Evolutionary conservation across 2,888 invertebrate genomes (phyloP).

Genomic region (Idaea aversata): DNA sequence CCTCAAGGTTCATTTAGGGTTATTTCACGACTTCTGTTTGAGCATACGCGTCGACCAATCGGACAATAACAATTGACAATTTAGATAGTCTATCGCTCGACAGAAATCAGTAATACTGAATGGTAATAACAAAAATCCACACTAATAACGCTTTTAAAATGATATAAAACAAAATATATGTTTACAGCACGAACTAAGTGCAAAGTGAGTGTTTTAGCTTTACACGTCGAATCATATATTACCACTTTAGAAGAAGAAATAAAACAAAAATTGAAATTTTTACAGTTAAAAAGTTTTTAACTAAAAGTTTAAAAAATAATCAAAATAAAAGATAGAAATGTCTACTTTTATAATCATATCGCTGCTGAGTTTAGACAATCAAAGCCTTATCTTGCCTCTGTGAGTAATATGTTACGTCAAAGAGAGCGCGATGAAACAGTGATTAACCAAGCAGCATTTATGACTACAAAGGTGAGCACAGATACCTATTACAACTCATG

Average conservation of each 20-base stretch:
- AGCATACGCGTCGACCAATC: constrained; percentile 58
- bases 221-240: constrained; percentile 65
- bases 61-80: constrained; percentile 21
- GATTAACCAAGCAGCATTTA: neutral
- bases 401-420: too few relatives aligned
- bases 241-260: constrained; percentile 11
- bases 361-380: neutral
- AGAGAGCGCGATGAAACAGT: neutral
- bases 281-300: neutral
- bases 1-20: constrained; percentile 57
- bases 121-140: constrained; percentile 72
- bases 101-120: constrained; percentile 70
- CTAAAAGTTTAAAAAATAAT: neutral
- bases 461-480: too few relatives aligned
- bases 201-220: constrained; percentile 65
- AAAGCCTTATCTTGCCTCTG: neutral
- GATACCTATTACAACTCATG: too few relatives aligned
- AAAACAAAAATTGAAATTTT: neutral
- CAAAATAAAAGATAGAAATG: neutral
- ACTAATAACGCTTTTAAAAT: constrained; percentile 77
- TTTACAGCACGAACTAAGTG: constrained; percentile 80
- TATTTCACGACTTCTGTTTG: constrained; percentile 60
- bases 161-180: constrained; percentile 73
- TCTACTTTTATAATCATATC: neutral
- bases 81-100: constrained; percentile 59